Conservation (phyloP, 2,113 vertebrate species). For the Puffinus mauretanicus region DNA sequence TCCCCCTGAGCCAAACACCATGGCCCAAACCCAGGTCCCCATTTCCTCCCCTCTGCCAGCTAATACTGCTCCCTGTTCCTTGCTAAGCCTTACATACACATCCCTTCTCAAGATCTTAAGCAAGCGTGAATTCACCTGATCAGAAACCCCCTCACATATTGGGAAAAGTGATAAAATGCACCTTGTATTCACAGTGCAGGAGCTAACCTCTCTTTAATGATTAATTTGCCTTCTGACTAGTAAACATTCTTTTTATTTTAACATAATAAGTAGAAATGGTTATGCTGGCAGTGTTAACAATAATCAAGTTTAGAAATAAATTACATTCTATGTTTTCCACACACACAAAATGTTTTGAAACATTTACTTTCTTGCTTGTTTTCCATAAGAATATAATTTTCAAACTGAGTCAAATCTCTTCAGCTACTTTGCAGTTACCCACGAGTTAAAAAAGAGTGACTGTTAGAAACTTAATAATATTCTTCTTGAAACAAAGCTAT, state of each 20-base stretch:
- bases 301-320: background rate
- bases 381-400: background rate
- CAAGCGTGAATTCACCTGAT: background rate
- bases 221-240: background rate
- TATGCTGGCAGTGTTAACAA: background rate
- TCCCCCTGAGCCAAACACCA: background rate
- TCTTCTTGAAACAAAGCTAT: background rate
- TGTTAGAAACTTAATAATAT: background rate
- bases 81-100: background rate
- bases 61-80: background rate
- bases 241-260: background rate
- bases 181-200: background rate
- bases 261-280: background rate
- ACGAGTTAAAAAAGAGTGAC: background rate
- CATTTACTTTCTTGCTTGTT: background rate
- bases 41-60: background rate
- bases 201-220: background rate
- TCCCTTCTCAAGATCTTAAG: background rate
- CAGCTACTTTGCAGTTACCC: background rate
- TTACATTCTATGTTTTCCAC: background rate
- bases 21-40: accelerated
- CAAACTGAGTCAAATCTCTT: background rate
- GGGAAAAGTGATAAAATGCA: background rate
- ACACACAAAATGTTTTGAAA: background rate
- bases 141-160: background rate